These are phyloP conservation scores for Hapalemur alaotrensis DNA, from an alignment of 2,797 vertebrate genomes.

Conservation along the genomic window DNA sequence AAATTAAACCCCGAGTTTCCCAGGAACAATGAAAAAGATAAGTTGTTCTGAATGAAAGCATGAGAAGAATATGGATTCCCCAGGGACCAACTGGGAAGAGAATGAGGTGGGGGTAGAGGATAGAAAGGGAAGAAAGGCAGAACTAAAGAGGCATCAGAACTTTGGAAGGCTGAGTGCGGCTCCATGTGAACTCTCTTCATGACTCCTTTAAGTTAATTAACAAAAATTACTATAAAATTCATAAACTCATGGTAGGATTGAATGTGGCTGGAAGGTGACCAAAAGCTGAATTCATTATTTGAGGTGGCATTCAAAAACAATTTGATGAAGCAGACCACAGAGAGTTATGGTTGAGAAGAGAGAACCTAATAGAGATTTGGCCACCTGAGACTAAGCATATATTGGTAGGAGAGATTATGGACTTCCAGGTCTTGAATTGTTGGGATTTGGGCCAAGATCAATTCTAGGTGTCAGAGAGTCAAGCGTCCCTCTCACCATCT, in stretches of 20 bases:
- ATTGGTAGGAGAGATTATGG: neutral
- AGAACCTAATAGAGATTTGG: neutral
- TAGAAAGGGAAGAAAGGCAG: neutral
- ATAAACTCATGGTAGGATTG: neutral
- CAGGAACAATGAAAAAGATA: neutral
- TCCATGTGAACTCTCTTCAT: fast-evolving
- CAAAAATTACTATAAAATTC: neutral
- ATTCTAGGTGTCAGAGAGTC: neutral
- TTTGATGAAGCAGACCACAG: neutral
- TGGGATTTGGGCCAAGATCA: neutral
- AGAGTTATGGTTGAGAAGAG: neutral
- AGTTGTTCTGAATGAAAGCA: neutral
- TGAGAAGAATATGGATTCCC: neutral
- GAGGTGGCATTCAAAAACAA: neutral
- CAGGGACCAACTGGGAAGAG: neutral
- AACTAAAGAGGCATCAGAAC: neutral
- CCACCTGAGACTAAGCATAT: neutral
- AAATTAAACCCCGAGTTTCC: neutral
- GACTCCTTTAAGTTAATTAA: neutral
- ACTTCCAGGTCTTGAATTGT: neutral
- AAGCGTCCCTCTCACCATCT: fast-evolving
- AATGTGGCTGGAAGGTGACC: neutral
- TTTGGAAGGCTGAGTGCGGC: neutral
- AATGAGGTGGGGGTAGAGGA: neutral
- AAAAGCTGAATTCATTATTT: neutral